Percentiles rank a stretch among this genome's conserved stretches.
phyloP scores from a whole-genome alignment of 2,113 vertebrate genomes.

The Silurus glanis region DNA sequence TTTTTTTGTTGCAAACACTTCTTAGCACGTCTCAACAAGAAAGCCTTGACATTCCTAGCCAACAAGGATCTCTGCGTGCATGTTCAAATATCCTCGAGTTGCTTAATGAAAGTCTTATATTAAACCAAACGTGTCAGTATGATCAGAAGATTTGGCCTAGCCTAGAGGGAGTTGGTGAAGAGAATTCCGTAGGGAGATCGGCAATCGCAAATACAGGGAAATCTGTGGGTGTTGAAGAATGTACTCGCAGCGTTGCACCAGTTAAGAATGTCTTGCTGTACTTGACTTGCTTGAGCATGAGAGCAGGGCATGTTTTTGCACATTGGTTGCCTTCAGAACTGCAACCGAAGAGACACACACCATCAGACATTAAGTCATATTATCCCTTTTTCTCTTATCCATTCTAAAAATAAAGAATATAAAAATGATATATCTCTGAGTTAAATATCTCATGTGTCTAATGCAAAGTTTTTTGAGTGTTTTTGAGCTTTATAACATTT shows the following conservation, averaged over 20 bases:
- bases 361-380: background rate
- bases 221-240: slow-evolving; percentile 33
- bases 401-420: background rate
- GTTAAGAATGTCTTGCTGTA: slow-evolving; percentile 5
- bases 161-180: background rate
- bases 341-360: background rate
- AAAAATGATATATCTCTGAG: background rate
- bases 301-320: slow-evolving; percentile 26
- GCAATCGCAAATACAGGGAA: slow-evolving; percentile 6
- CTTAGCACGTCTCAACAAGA: slow-evolving; percentile 1
- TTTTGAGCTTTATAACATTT: background rate
- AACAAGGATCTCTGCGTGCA: background rate
- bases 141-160: background rate
- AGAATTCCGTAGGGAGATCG: slow-evolving; percentile 15
- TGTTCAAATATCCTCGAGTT: background rate
- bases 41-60: background rate
- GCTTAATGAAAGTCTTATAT: background rate
- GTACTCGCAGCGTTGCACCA: background rate
- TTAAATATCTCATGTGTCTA: background rate
- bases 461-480: background rate
- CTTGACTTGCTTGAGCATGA: slow-evolving; percentile 29
- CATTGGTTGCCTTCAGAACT: slow-evolving; percentile 4
- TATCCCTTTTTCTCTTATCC: background rate
- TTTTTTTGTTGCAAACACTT: background rate
- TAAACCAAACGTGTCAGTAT: background rate